Base-by-base conservation (phyloP, 2,888 invertebrate genomes). In the Eupithecia centaureata region DNA sequence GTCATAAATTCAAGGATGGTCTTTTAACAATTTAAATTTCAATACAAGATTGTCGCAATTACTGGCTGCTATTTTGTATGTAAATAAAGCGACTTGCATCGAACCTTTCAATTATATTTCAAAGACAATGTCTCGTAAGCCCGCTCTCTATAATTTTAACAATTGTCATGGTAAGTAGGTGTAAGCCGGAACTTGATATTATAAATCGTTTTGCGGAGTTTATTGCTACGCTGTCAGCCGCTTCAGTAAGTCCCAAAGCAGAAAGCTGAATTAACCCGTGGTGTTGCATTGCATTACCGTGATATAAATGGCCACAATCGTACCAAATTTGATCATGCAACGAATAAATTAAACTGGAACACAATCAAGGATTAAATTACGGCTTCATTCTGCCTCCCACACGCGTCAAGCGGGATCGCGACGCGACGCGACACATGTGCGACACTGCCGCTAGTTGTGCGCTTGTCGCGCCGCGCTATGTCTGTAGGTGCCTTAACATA, bases 361-460 rank as follows among this genome's bases (percentile, higher is more conserved):
- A 92, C 91, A 93, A 93, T 92, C 91, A 91, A 85, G 91, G 91
- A 88, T 90, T 91, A 91, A 92, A 92, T 92, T 90, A 92, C 89
- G 84, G 91, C 82, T 90, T 87, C 88, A 92, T 91, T 90, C 86
- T 88, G 79, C 88, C 86, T 86, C 92, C 92, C 92, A 92, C 92
- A 81, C 91, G 63, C 61, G 66, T 42, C 56, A 63, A 65, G 65
- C 59, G 65, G 52, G 67, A 61, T 25, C 79, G 79, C 78, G 81
- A 79, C 79, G 82, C 81, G 86, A 83, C 85, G 86, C 85, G 87
- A 88, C 88, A 88, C 86, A 87, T 86, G 86, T 86, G 88, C 87
- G 89, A 90, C 90, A 86, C 85, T 77, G 77, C 77, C 78, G 79
- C 77, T 57, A 57, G 57, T 57, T 73, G 61, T 27, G 79, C 3